Evolutionary conservation across 2,113 vertebrate genomes (phyloP).

Genomic region (Hiodon alosoides): DNA sequence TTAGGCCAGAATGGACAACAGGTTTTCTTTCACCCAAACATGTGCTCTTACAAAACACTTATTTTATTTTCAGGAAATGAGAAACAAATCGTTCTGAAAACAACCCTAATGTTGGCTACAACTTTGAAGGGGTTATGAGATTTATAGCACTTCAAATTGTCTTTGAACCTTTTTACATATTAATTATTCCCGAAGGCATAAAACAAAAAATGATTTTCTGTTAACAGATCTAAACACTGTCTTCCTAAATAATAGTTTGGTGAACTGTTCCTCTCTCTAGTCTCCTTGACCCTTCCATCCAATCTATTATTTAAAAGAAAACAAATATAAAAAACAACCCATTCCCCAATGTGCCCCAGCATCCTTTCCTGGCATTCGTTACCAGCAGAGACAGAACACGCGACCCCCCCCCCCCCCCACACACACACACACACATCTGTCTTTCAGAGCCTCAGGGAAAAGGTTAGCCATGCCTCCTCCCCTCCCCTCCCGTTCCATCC

Average conservation of each 20-base stretch:
- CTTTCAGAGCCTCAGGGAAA: neutral
- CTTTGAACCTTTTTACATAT: neutral
- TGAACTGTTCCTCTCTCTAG: neutral
- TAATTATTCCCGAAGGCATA: neutral
- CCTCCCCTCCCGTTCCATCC: neutral
- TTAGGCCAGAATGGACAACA: neutral
- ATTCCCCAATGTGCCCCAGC: neutral
- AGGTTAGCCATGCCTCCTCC: neutral
- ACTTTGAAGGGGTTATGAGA: neutral
- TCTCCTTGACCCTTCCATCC: neutral
- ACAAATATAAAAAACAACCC: too few relatives aligned
- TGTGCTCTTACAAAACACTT: neutral
- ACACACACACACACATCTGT: neutral
- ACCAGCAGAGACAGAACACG: neutral
- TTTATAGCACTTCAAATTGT: neutral
- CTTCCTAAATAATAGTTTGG: neutral
- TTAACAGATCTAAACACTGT: neutral
- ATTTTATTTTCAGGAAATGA: conserved; percentile 4
- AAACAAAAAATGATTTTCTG: neutral
- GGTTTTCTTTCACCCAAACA: neutral
- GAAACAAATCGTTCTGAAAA: conserved; percentile 6
- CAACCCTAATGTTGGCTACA: neutral
- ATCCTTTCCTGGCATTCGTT: neutral
- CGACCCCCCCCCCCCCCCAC: neutral
- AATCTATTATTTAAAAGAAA: neutral